Evolutionary conservation across 2,113 vertebrate genomes (phyloP).

Genomic region (Cynocephalus volans): DNA sequence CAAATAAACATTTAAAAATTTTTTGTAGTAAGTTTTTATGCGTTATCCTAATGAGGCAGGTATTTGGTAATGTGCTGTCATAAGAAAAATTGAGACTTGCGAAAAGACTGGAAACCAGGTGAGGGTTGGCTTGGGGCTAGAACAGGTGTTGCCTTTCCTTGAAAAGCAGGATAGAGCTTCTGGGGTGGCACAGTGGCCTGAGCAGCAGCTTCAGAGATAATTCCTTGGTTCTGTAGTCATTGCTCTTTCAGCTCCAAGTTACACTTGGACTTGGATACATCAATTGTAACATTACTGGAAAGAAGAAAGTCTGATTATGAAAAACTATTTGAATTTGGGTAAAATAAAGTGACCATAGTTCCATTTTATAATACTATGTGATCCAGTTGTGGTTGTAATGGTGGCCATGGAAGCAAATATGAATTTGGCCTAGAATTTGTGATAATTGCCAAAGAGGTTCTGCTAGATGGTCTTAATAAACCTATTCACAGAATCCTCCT

Average conservation of each 20-base stretch:
- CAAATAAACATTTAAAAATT: constrained; percentile 89
- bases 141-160: background rate
- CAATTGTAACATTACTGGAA: constrained; percentile 61
- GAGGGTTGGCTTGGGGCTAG: background rate
- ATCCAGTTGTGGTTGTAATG: background rate
- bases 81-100: background rate
- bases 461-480: constrained; percentile 53
- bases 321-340: constrained; percentile 44
- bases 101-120: constrained; percentile 12
- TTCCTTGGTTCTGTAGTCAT: background rate
- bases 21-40: constrained; percentile 73
- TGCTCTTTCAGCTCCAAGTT: constrained; percentile 39
- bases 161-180: constrained; percentile 22
- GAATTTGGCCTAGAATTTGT: constrained; percentile 39
- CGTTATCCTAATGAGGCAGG: constrained; percentile 34
- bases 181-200: background rate
- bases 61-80: background rate
- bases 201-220: background rate
- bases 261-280: background rate
- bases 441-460: constrained; percentile 31
- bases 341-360: constrained; percentile 41
- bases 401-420: background rate
- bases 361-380: background rate
- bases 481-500: constrained; percentile 31
- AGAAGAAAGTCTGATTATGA: constrained; percentile 8